Evolutionary conservation across 2,797 vertebrate genomes (phyloP), one percentile per base, ranked within the genome.

Genomic region (Limosa lapponica): DNA sequence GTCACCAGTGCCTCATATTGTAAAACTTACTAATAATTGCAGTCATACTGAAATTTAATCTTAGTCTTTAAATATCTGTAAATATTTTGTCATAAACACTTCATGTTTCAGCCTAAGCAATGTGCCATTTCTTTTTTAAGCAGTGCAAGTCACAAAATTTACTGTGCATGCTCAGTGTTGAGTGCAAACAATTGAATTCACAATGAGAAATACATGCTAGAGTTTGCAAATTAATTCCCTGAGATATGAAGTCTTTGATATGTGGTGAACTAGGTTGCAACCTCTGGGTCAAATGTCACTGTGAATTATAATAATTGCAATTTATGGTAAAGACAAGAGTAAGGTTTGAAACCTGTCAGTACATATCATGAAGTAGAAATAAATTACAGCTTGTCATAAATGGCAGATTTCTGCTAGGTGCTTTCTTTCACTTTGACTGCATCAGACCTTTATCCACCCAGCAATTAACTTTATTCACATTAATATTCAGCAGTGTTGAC

Each of bases 311-410:
- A 98, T 98, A 98, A 98, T 98, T 99, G 97, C 97, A 98, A 98
- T 98, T 98, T 98, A 96, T 96, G 92, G 96, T 98, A 98, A 98
- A 98, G 98, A 97, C 96, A 95, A 95, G 91, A 98, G 96, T 94
- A 97, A 98, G 97, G 95, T 98, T 98, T 98, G 97, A 98, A 98
- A 98, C 73, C 97, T 98, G 98, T 98, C 98, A 61, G 97, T 98
- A 97, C 96, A 93, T 97, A 97, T 98, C 96, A 97, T 95, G 96
- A 97, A 97, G 97, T 90, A 96, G 97, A 98, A 98, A 98, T 98
- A 98, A 98, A 99, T 99, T 98, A 98, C 94, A 98, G 95, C 98
- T 98, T 99, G 98, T 99, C 98, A 98, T 97, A 98, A 98, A 97
- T 98, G 98, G 98, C 98, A 98, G 97, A 98, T 98, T 98, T 98